phyloP scores from a whole-genome alignment of 2,113 vertebrate species.

The Indicator indicator region DNA sequence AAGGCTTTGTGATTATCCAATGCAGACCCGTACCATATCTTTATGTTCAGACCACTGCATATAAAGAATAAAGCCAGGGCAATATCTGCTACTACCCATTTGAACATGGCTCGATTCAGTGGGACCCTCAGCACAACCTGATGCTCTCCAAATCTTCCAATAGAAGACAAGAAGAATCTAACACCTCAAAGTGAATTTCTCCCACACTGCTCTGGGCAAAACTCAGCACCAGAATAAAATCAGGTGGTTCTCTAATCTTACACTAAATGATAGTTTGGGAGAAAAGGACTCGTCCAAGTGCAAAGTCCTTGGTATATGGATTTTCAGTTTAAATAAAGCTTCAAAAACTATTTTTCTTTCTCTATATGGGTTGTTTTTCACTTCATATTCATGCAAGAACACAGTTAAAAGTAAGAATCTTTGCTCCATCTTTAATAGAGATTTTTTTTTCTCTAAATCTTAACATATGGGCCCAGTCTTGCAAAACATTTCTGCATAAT shows the following conservation, averaged over 20 bases:
- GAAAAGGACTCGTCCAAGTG: background rate
- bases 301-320: background rate
- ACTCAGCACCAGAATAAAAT: background rate
- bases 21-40: background rate
- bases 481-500: conserved; percentile 25
- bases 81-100: background rate
- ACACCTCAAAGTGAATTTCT: background rate
- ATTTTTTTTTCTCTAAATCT: background rate
- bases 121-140: background rate
- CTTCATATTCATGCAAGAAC: background rate
- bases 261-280: background rate
- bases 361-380: background rate
- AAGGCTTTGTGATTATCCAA: background rate
- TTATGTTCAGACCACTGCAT: background rate
- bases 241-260: background rate
- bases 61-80: background rate
- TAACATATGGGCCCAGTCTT: background rate
- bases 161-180: background rate
- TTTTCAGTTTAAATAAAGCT: background rate
- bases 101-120: background rate
- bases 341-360: background rate
- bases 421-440: background rate
- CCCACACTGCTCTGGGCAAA: background rate
- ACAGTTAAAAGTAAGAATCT: background rate
- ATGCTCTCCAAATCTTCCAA: background rate